These are phyloP conservation scores for Acanthornis magna DNA, from an alignment of 2,797 vertebrate species.

Conservation along the genomic window DNA sequence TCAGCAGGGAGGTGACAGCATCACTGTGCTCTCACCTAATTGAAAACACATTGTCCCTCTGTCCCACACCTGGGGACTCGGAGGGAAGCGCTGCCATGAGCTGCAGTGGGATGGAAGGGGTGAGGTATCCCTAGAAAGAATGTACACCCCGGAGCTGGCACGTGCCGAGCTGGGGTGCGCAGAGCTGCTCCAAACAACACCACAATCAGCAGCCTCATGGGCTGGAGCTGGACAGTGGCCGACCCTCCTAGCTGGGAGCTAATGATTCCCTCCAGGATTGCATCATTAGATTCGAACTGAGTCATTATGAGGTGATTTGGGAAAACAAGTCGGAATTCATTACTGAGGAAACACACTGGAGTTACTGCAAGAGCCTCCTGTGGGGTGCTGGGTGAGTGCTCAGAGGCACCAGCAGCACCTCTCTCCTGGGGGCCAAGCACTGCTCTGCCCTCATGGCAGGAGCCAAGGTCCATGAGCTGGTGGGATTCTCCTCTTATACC, in stretches of 20 bases:
- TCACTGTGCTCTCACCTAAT: neutral
- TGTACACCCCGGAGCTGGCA: conserved; percentile 31
- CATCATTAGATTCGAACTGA: conserved; percentile 66
- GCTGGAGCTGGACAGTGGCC: conserved; percentile 40
- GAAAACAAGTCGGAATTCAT: conserved; percentile 63
- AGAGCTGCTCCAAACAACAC: neutral
- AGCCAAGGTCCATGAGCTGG: neutral
- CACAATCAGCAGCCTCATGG: conserved; percentile 6
- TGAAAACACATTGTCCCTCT: conserved; percentile 24
- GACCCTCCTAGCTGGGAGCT: conserved; percentile 38
- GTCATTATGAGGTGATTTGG: conserved; percentile 60
- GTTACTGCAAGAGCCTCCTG: neutral
- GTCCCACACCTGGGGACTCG: neutral
- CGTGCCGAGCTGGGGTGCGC: rapidly evolving
- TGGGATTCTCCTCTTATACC: neutral
- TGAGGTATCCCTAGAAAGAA: conserved; percentile 53
- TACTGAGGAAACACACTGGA: neutral
- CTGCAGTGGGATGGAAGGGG: conserved; percentile 7
- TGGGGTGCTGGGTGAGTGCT: neutral
- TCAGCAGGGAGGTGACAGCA: neutral
- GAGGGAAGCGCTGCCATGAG: neutral
- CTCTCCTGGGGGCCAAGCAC: rapidly evolving
- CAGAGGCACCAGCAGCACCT: neutral
- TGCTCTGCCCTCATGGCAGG: neutral
- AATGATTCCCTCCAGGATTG: conserved; percentile 66